Evolutionary conservation across 2,113 vertebrate species (phyloP), one percentile per base, ranked within the genome.

Genomic region (Solenodon paradoxus): DNA sequence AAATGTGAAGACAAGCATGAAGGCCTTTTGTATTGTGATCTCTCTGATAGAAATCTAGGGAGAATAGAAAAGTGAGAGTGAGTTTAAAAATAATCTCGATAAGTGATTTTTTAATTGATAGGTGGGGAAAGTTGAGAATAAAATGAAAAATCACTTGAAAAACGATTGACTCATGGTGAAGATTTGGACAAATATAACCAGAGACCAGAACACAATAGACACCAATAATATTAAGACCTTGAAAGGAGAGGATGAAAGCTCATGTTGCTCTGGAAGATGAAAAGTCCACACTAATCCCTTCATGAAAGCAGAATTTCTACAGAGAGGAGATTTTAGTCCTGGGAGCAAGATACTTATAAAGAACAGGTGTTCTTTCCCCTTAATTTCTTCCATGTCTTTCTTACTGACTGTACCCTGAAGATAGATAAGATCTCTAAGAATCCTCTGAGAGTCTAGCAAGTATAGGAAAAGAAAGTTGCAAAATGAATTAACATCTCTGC

Each of bases 251-350:
- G 51, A 42, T 69, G n/a, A 7, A 3, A 82, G 19, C 9, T 47
- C 35, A n/a, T 38, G 30, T 17, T 88, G 42, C 53, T 66, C 47
- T 72, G 40, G 57, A 82, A 94, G 81, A 95, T 85, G 71, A 97
- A 94, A 90, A 71, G 4, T 85, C 88, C 55, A 22, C 81, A 92
- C 28, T 96, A 92, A 96, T 95, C 66, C 82, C 35, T 49, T 68
- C 82, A 82, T 94, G 91, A 96, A 97, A 96, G 53, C 61, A 81
- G 38, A 68, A 42, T 92, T 93, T 68, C 71, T 77, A 77, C 88
- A 57, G 81, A 91, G 17, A 93, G 22, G n/a, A 92, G 32, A 71
- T 49, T 92, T 78, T 92, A 88, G 35, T 85, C 42, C 61, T 88
- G 42, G 77, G 42, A 95, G 47, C 49, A 78, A 85, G 47, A 96